These are phyloP conservation scores for Bombus pascuorum DNA, from an alignment of 1,140 invertebrate species.

Conservation along the genomic window DNA sequence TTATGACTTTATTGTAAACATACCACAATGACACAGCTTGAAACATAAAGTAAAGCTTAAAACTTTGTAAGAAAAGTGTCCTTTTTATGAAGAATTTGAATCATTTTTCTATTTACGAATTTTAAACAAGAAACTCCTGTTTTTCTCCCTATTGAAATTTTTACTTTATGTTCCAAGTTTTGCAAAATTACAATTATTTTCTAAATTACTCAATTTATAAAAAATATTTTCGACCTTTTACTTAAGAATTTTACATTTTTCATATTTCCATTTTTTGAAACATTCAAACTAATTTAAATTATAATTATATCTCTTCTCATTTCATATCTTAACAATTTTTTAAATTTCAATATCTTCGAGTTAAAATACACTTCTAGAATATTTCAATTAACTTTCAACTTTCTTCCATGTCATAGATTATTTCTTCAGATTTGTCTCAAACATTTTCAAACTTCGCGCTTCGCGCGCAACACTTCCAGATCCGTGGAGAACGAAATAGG, in stretches of 20 bases:
- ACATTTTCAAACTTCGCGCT: background rate
- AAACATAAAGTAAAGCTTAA: background rate
- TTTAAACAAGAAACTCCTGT: too few species aligned
- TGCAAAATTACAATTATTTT: background rate
- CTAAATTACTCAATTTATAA: background rate
- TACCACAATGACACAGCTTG: too few species aligned
- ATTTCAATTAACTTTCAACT: background rate
- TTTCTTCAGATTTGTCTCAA: too few species aligned
- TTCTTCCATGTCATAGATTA: background rate
- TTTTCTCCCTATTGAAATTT: background rate
- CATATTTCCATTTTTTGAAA: background rate
- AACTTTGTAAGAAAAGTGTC: too few species aligned
- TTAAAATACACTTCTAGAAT: background rate
- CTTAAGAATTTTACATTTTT: background rate
- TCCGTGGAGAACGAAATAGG: background rate
- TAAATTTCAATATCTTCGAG: background rate
- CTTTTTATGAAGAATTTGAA: background rate
- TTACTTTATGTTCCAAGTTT: background rate
- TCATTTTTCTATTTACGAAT: too few species aligned
- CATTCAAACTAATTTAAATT: background rate
- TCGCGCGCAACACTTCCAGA: background rate
- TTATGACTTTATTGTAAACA: background rate
- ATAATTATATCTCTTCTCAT: background rate
- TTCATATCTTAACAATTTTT: background rate
- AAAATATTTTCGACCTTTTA: background rate